Base-by-base conservation (phyloP, 2,113 vertebrate species). In the Hyla sarda region DNA sequence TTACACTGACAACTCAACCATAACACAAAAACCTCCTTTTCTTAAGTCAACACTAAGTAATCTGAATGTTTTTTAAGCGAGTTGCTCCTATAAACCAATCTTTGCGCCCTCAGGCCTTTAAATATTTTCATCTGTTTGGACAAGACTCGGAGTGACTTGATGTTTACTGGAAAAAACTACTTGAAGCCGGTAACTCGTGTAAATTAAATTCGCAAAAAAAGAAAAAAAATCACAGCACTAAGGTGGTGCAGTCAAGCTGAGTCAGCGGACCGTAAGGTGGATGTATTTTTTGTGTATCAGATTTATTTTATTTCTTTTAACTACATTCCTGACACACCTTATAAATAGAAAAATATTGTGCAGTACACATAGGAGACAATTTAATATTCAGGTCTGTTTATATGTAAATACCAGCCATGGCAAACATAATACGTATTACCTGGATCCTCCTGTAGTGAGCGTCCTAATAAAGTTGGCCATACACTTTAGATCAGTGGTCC, bases 41-140 rank as follows among this genome's bases (percentile, higher is more conserved):
- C 62, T 13, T 48, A 82, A 23, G 41, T 72, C 45, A 71, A 14
- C 45, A 25, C 65, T 48, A 32, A 45, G 56, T 67, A 25, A 47
- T 16, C 50, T 41, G 23, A 37, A n/a, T 5, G 52, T 23, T 41
- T 79, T 23, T n/a, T 45, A 13, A 52, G 37, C 19, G 21, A 17
- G 34, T 71, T 6, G 69, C 47, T 73, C 50, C 50, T 62, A 54
- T 71, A 54, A 73, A 69, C 17, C 47, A 6, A 32, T n/a, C 16
- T 37, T 58, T 34, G 48, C 30, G 45, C 75, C 84, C 41, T 34
- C 16, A 9, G 84, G 84, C 76, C 65, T 9, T 58, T 54, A 72
- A 80, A 86, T 86, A 80, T 86, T 86, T 86, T 78, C 62, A 80
- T 80, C 58, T 86, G 84, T 86, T 79, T 54, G 84, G 79, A 86